Evolutionary conservation across 2,888 invertebrate genomes (phyloP).

Genomic region (Rhabditoides inermis): DNA sequence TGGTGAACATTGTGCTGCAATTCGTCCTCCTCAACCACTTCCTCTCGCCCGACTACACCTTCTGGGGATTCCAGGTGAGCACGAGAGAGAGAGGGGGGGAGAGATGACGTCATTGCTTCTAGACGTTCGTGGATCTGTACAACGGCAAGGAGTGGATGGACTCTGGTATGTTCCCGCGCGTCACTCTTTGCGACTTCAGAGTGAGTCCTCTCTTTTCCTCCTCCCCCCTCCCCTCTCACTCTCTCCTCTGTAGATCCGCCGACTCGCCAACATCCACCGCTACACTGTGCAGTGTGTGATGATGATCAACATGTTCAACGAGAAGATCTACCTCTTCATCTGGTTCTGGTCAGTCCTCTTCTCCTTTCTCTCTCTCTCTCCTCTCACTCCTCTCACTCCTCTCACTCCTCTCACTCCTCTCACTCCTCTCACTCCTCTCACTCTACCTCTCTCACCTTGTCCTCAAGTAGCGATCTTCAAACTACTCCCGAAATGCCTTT

Average conservation of each 20-base stretch:
- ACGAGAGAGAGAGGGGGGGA: not conserved
- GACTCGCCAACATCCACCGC: slow-evolving; percentile 52
- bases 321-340: slow-evolving; percentile 50
- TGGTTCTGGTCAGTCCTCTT: too few relatives aligned
- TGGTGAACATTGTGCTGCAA: slow-evolving; percentile 49
- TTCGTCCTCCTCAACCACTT: slow-evolving; percentile 51
- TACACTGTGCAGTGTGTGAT: slow-evolving; percentile 51
- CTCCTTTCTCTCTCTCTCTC: too few relatives aligned
- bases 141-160: slow-evolving; percentile 50
- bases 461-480: too few relatives aligned
- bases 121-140: slow-evolving; percentile 44
- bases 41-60: slow-evolving; percentile 47
- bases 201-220: not conserved
- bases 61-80: slow-evolving; percentile 51
- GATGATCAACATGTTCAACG: slow-evolving; percentile 53
- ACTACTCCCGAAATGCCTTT: too few relatives aligned
- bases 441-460: too few relatives aligned
- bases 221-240: slow-evolving; percentile 8
- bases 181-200: slow-evolving; percentile 41
- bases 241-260: slow-evolving; percentile 50
- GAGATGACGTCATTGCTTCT: not conserved
- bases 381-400: too few relatives aligned
- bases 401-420: too few relatives aligned
- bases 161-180: slow-evolving; percentile 51
- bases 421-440: too few relatives aligned